Percentiles rank a stretch among this genome's conserved stretches.
phyloP scores from a whole-genome alignment of 2,797 vertebrate species.

The Clarias fuscus region DNA sequence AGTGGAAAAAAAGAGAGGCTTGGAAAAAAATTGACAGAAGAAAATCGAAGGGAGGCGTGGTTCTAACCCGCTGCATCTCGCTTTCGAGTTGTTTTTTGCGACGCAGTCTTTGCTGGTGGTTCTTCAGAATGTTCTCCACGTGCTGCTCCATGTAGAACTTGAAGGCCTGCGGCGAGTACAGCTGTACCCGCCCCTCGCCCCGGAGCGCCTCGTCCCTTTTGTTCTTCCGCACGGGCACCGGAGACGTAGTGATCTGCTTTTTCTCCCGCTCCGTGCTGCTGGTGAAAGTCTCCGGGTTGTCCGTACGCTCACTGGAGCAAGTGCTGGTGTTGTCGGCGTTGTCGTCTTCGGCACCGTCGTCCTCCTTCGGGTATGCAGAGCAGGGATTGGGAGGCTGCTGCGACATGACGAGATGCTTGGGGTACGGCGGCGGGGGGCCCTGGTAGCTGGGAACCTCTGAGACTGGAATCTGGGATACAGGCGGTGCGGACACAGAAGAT shows the following conservation, averaged over 20 bases:
- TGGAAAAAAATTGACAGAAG: slow-evolving; percentile 8
- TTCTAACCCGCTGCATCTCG: slow-evolving; percentile 96
- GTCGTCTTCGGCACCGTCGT: slow-evolving; percentile 79
- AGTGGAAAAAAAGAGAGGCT: slow-evolving; percentile 33
- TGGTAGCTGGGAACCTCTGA: slow-evolving; percentile 91
- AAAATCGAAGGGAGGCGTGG: slow-evolving; percentile 25
- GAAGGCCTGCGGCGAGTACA: slow-evolving; percentile 96
- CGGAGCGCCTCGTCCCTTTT: slow-evolving; percentile 91
- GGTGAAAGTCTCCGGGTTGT: slow-evolving; percentile 59
- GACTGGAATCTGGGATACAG: slow-evolving; percentile 75
- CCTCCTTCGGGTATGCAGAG: slow-evolving; percentile 84
- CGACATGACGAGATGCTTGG: slow-evolving; percentile 89
- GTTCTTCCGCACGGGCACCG: slow-evolving; percentile 90
- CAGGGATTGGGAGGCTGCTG: slow-evolving; percentile 70
- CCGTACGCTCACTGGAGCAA: slow-evolving; percentile 61
- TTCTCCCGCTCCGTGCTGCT: slow-evolving; percentile 84
- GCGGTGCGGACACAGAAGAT: slow-evolving; percentile 55
- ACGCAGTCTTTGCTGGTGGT: slow-evolving; percentile 90
- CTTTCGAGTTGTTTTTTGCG: slow-evolving; percentile 96
- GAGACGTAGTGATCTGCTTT: slow-evolving; percentile 96
- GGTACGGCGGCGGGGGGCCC: slow-evolving; percentile 94
- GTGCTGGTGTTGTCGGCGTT: slow-evolving; percentile 75
- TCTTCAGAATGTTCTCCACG: slow-evolving; percentile 96
- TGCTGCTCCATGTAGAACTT: slow-evolving; percentile 99
- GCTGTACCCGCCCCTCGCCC: slow-evolving; percentile 87